These are phyloP conservation scores for Brachionus koreanus DNA, from an alignment of 1,140 invertebrate genomes.

Conservation along the genomic window DNA sequence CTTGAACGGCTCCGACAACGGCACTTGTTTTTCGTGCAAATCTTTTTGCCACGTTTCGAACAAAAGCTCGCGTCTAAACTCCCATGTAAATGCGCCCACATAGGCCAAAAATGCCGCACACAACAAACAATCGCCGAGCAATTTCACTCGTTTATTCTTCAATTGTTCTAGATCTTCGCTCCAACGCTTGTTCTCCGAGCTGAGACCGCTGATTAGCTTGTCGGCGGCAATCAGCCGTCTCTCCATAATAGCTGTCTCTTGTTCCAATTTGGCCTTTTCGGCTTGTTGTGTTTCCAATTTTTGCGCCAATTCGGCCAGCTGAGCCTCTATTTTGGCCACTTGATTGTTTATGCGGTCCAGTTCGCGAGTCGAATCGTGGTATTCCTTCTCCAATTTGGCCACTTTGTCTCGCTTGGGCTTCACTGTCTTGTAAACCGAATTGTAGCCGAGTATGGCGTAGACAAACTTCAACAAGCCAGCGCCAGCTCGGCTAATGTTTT, in stretches of 20 bases:
- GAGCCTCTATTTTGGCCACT: conserved; percentile 68
- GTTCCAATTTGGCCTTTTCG: conserved; percentile 71
- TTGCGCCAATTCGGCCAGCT: conserved; percentile 67
- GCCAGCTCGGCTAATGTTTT: conserved; percentile 66
- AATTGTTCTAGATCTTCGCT: conserved; percentile 68
- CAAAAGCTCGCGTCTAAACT: conserved; percentile 75
- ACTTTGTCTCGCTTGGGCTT: conserved; percentile 79
- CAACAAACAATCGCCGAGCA: conserved; percentile 78
- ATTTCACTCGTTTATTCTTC: conserved; percentile 66
- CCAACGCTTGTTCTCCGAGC: conserved; percentile 76
- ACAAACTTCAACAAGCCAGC: conserved; percentile 78
- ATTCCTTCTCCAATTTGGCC: conserved; percentile 67
- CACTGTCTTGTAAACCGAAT: conserved; percentile 74
- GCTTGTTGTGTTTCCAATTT: conserved; percentile 73
- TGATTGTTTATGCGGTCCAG: conserved; percentile 74
- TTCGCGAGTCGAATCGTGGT: conserved; percentile 63
- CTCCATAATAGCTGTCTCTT: conserved; percentile 77
- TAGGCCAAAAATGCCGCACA: conserved; percentile 77
- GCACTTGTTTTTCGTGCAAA: conserved; percentile 67
- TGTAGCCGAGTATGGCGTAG: conserved; percentile 77
- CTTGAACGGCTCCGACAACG: conserved; percentile 64
- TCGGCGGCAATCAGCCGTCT: conserved; percentile 73
- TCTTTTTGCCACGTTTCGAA: conserved; percentile 74
- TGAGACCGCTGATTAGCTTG: conserved; percentile 75
- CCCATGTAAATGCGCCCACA: conserved; percentile 77